Evolutionary conservation across 2,888 invertebrate genomes (phyloP).

Genomic region (Caenorhabditis sp.): DNA sequence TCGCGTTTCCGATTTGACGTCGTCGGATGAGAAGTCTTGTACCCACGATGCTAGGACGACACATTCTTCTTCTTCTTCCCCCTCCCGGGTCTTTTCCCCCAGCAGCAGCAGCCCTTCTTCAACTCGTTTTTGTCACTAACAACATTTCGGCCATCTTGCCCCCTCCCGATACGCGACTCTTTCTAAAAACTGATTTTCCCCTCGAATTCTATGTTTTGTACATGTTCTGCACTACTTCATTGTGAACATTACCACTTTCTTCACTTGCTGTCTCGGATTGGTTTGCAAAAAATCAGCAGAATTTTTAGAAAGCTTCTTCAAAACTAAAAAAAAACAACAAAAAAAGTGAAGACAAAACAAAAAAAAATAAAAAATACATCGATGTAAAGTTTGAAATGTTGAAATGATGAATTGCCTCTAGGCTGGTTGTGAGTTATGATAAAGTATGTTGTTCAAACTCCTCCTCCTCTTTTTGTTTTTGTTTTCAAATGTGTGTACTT

Average conservation of each 20-base stretch:
- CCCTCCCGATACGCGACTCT: conserved; percentile 39
- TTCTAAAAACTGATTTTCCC: conserved; percentile 32
- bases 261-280: no score
- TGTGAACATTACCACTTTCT: background rate
- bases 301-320: no score
- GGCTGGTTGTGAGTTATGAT: conserved; percentile 41
- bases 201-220: no score
- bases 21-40: conserved; percentile 52
- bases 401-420: conserved; percentile 30
- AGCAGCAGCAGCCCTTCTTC: no score
- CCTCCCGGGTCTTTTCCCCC: conserved; percentile 21
- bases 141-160: conserved; percentile 55
- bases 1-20: conserved; percentile 65
- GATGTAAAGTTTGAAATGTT: conserved; percentile 19
- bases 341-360: background rate
- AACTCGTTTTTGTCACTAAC: conserved; percentile 64
- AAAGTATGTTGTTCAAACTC: conserved; percentile 24
- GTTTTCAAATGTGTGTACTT: background rate
- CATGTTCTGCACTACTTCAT: conserved; percentile 4
- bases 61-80: conserved; percentile 46
- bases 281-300: no score
- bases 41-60: conserved; percentile 53
- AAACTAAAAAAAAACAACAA: no score
- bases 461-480: background rate
- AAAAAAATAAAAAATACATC: conserved; percentile 8